These are phyloP conservation scores for Gallinago media DNA, from an alignment of 2,113 vertebrate species.

Conservation along the genomic window DNA sequence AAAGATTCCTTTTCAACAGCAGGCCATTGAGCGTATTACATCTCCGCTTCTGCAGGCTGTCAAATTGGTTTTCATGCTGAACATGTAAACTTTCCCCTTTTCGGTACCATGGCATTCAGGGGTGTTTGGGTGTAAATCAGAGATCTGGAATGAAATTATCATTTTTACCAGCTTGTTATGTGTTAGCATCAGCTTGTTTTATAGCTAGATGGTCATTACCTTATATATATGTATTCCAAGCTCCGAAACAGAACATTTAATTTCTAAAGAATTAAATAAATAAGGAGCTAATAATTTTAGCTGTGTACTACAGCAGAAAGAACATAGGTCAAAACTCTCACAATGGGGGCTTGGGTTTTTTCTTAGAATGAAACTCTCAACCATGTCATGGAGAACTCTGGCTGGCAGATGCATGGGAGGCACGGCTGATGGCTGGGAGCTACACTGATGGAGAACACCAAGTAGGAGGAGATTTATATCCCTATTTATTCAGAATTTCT, in stretches of 20 bases:
- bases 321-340: fast-evolving
- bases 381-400: fast-evolving
- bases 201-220: neutral
- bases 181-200: neutral
- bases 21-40: neutral
- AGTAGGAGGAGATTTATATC: neutral
- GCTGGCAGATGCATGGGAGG: neutral
- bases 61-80: constrained; percentile 79
- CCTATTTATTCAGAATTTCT: neutral
- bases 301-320: neutral
- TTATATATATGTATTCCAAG: neutral
- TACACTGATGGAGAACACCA: neutral
- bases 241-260: neutral
- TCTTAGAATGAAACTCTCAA: neutral
- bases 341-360: neutral
- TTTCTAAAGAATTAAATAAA: neutral
- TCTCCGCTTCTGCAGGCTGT: constrained; percentile 72
- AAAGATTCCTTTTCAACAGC: neutral
- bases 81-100: constrained; percentile 71
- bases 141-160: constrained; percentile 59
- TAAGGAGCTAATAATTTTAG: neutral
- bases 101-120: constrained; percentile 69
- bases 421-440: neutral
- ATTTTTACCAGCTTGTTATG: neutral
- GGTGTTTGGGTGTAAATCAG: constrained; percentile 80